phyloP scores from a whole-genome alignment of 2,797 vertebrate species.

The Momotus momota region DNA sequence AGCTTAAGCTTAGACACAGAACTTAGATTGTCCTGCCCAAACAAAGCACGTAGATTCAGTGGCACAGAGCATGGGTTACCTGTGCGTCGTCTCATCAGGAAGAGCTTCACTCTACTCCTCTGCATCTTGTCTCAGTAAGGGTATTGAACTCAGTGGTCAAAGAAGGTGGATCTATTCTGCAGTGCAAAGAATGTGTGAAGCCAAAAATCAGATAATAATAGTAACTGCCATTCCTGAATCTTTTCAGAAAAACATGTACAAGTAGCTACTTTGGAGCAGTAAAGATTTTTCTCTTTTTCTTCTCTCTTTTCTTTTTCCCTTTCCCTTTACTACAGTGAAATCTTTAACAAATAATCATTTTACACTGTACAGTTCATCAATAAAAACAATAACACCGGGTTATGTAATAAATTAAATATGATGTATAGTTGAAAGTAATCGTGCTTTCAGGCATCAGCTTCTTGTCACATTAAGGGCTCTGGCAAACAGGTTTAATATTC shows the following conservation, averaged over 20 bases:
- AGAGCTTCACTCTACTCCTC: not conserved
- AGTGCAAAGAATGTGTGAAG: conserved; percentile 11
- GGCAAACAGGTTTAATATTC: conserved; percentile 70
- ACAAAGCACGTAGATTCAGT: not conserved
- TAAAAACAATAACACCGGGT: conserved; percentile 72
- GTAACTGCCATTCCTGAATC: conserved; percentile 35
- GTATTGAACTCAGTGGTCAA: conserved; percentile 27
- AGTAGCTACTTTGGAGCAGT: conserved; percentile 17
- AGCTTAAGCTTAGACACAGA: not conserved
- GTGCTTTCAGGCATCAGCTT: conserved; percentile 62
- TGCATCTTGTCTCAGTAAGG: conserved; percentile 3
- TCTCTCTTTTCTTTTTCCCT: not conserved
- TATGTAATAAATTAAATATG: conserved; percentile 79
- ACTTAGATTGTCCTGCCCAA: not conserved
- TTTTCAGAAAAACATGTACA: conserved; percentile 57
- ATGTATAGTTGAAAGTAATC: conserved; percentile 72
- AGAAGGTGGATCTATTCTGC: conserved; percentile 37
- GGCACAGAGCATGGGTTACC: not conserved
- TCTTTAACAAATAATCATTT: conserved; percentile 80
- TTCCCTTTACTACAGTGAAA: conserved; percentile 64
- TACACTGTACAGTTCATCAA: conserved; percentile 74
- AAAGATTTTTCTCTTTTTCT: conserved; percentile 53
- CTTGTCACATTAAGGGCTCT: conserved; percentile 69
- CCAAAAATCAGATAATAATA: conserved; percentile 37
- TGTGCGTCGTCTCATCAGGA: not conserved